Evolutionary conservation across 2,888 invertebrate species (phyloP), one percentile per base, ranked within the genome.

Genomic region (Trichopoda pennipes): DNA sequence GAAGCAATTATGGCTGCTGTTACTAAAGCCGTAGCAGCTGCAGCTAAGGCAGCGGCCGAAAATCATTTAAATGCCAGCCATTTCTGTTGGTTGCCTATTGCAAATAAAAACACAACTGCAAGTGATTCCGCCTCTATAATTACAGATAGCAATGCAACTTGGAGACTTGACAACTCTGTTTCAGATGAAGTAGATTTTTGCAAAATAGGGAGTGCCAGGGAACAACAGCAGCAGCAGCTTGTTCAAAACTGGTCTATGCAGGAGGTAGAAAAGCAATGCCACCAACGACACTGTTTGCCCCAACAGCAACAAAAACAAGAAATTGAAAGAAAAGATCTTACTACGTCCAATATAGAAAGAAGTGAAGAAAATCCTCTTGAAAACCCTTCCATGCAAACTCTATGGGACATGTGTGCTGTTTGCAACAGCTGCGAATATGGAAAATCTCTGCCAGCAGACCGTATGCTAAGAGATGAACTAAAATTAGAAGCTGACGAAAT

Each of bases 321-420:
- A 12, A 60, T 49, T 42, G 56, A 66, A 35, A 35, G 19, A 12
- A 51, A 61, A 49, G 61, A 55, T 51, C 61, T 49, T 4, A 38
- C 42, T 1, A 58, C 55, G 51, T 19, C 61, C 8, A 72, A 75
- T 38, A n/a, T 79, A 19, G 82, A 72, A 28, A 42, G 72, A 63
- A 75, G 47, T 53, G 82, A 82, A 49, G 79, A 79, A 35, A 82
- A 68, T 32, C 76, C 75, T 4, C 16, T 79, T 3, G 82, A 82
- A 35, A 72, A 44, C 12, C 58, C 68, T 6, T 76, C 81, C 1
- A 42, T 83, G 2, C 88, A 88, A 70, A 87, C 89, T 28, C 80
- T 89, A 38, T 90, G 90, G 90, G 89, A 88, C n/a, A 87, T 88
- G 86, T 90, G 90, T 84, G 84, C 87, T 12, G 86, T 87, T 66